phyloP scores from a whole-genome alignment of 2,113 vertebrate species.

The Microtus pennsylvanicus region DNA sequence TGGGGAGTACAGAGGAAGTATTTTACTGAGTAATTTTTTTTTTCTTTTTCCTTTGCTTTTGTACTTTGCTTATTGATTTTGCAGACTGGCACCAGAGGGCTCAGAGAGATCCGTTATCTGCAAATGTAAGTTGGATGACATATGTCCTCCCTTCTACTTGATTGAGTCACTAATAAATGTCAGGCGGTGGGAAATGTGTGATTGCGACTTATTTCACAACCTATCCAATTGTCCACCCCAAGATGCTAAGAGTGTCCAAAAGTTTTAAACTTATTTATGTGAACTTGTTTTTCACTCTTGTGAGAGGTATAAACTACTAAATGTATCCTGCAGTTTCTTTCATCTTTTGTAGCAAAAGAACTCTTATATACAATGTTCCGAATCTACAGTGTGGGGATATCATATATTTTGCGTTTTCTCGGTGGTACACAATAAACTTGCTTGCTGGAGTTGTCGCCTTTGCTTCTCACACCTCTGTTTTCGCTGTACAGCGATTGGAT shows the following conservation, averaged over 20 bases:
- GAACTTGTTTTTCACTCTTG: neutral
- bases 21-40: neutral
- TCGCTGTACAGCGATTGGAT: slow-evolving; percentile 8
- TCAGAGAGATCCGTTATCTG: slow-evolving; percentile 25
- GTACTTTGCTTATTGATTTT: slow-evolving; percentile 36
- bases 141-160: neutral
- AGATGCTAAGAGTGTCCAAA: neutral
- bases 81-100: slow-evolving; percentile 10
- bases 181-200: neutral
- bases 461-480: neutral
- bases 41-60: neutral
- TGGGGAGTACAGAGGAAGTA: neutral
- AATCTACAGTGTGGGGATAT: slow-evolving; percentile 14
- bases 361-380: slow-evolving; percentile 30
- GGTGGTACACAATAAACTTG: neutral
- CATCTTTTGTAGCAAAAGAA: slow-evolving; percentile 56
- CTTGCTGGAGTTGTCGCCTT: neutral
- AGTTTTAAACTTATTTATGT: neutral
- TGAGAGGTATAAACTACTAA: neutral
- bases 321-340: slow-evolving; percentile 20
- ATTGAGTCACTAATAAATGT: neutral
- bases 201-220: neutral
- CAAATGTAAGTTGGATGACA: slow-evolving; percentile 35
- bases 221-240: neutral
- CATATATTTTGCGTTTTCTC: slow-evolving; percentile 3